These are phyloP conservation scores for Leucophora obtusa DNA, from an alignment of 2,888 invertebrate species.

Conservation along the genomic window DNA sequence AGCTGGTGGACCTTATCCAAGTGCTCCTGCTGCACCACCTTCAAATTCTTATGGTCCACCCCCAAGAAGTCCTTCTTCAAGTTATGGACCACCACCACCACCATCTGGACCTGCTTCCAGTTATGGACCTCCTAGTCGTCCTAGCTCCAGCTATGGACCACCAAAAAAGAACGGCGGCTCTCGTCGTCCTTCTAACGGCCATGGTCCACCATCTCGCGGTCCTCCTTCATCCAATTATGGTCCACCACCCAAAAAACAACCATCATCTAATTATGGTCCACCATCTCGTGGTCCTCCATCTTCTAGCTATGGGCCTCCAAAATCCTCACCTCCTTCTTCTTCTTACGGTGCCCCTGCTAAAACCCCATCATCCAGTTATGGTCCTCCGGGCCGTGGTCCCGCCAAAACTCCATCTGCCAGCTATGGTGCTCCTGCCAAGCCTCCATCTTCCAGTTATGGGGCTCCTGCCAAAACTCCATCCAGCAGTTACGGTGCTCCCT, in stretches of 20 bases:
- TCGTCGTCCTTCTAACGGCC: constrained; percentile 75
- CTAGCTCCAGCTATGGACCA: constrained; percentile 68
- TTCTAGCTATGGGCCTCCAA: constrained; percentile 69
- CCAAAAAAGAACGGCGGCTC: constrained; percentile 69
- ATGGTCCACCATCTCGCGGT: constrained; percentile 69
- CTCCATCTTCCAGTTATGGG: constrained; percentile 72
- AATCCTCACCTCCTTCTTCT: constrained; percentile 68
- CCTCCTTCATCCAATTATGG: constrained; percentile 75
- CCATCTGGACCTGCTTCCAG: constrained; percentile 72
- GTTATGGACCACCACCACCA: constrained; percentile 68
- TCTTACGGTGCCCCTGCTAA: constrained; percentile 68
- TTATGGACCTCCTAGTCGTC: constrained; percentile 72
- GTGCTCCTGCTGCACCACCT: constrained; percentile 68
- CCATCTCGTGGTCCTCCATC: constrained; percentile 68
- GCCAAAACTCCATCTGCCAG: constrained; percentile 60
- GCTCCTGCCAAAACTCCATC: constrained; percentile 72
- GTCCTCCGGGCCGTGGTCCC: constrained; percentile 69
- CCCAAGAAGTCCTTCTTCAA: constrained; percentile 72
- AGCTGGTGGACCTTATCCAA: constrained; percentile 66
- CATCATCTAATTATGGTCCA: constrained; percentile 69
- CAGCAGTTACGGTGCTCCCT: constrained; percentile 78
- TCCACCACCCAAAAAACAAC: constrained; percentile 77
- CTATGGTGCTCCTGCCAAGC: constrained; percentile 66
- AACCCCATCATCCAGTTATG: constrained; percentile 64
- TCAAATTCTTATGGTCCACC: constrained; percentile 73